Percentiles rank a stretch among this genome's conserved stretches.
phyloP scores from a whole-genome alignment of 2,797 vertebrate genomes.

The Crenuchus spilurus region DNA sequence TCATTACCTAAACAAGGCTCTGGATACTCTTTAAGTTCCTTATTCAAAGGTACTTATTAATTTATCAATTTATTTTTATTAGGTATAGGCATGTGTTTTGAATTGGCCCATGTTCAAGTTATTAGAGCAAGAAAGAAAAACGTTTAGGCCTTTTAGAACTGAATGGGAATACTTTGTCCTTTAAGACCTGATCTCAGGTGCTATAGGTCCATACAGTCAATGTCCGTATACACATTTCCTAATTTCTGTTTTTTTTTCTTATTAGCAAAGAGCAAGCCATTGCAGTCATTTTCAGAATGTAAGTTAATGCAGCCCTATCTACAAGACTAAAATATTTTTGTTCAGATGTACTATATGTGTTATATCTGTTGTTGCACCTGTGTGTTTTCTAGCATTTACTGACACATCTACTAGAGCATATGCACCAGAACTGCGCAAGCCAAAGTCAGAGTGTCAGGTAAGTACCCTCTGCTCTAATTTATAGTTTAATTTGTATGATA shows the following conservation, averaged over 20 bases:
- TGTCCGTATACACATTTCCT: not conserved
- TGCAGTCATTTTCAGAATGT: conserved; percentile 87
- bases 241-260: not conserved
- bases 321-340: not conserved
- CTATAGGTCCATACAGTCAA: too few relatives aligned
- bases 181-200: too few relatives aligned
- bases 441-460: conserved; percentile 91
- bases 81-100: not conserved
- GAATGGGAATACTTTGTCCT: too few relatives aligned
- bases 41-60: conserved; percentile 87
- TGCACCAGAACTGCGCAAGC: conserved; percentile 88
- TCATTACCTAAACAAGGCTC: conserved; percentile 82
- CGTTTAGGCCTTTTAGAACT: too few relatives aligned
- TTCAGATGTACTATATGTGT: not conserved
- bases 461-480: not conserved
- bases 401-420: conserved; percentile 79
- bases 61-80: not conserved
- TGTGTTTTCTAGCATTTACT: conserved; percentile 74
- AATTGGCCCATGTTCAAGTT: too few relatives aligned
- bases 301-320: conserved; percentile 49
- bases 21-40: conserved; percentile 86
- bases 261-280: conserved; percentile 83
- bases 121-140: too few relatives aligned
- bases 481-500: not conserved
- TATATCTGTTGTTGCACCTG: not conserved